These are phyloP conservation scores for Takifugu rubripes DNA, from an alignment of 2,797 vertebrate species.

Conservation along the genomic window DNA sequence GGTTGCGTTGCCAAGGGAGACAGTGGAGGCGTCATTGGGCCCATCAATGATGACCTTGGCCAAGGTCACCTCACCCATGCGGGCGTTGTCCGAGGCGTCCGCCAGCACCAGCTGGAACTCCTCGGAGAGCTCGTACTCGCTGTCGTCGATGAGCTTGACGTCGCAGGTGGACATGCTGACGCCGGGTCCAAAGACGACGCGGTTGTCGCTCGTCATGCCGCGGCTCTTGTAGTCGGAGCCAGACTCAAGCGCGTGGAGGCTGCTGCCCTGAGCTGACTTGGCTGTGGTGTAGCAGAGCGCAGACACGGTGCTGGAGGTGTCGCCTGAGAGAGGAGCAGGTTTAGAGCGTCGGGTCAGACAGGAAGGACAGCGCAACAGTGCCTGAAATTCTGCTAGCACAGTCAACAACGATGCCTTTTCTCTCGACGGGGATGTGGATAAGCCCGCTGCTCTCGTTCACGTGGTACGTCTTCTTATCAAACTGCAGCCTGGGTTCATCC, in stretches of 20 bases:
- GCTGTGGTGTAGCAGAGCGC: constrained; percentile 88
- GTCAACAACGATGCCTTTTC: constrained; percentile 75
- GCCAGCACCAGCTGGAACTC: constrained; percentile 90
- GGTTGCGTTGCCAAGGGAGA: constrained; percentile 84
- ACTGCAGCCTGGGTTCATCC: constrained; percentile 91
- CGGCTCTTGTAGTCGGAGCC: constrained; percentile 94
- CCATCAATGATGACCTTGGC: constrained; percentile 87
- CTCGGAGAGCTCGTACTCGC: constrained; percentile 94
- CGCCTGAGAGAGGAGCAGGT: constrained; percentile 65
- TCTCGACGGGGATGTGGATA: constrained; percentile 82
- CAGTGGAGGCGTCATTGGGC: constrained; percentile 91
- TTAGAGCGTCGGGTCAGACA: not conserved
- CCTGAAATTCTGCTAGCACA: not conserved
- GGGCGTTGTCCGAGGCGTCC: constrained; percentile 83
- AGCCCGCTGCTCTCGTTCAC: constrained; percentile 85
- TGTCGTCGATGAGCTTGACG: constrained; percentile 89
- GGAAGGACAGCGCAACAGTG: not conserved
- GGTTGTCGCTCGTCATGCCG: constrained; percentile 78
- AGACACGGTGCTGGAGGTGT: constrained; percentile 86
- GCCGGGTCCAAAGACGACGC: constrained; percentile 83
- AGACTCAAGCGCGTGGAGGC: constrained; percentile 83
- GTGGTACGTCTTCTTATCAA: constrained; percentile 85
- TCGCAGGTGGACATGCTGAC: constrained; percentile 87
- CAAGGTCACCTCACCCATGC: constrained; percentile 72
- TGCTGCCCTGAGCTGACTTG: constrained; percentile 88